Base-by-base conservation (phyloP, 1,140 invertebrate genomes). In the Drosophila bocqueti region DNA sequence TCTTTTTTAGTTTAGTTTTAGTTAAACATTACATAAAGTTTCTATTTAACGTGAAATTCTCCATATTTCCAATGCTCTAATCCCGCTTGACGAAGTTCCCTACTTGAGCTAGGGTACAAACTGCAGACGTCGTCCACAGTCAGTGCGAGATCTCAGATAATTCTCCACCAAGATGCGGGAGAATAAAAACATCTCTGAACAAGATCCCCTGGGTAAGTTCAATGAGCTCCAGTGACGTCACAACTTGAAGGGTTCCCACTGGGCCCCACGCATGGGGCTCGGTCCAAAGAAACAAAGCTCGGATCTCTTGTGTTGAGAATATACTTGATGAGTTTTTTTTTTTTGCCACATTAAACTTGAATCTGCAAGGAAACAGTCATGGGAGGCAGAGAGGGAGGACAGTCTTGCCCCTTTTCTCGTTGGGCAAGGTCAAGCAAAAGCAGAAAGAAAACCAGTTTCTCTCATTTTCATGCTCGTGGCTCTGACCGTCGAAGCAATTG, bases 161-260 rank as follows among this genome's bases (percentile, higher is more conserved):
- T 47, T 66, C 24, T 69, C 47, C 29, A 46, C 40, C 50, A 46
- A 54, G 13, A 66, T 40, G 67, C 40, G 49, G 63, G 54, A 61
- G 38, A 36, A 34, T 54, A 29, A 4, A 24, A 67, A 29, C 13
- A 52, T n/a, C 31, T 43, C 13, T 43, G 11, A 7, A 31, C 16
- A 40, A 52, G 68, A 73, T 61, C 57, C 45, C 34, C 31, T 45
- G 24, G 42, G 18, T 46, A 86, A 82, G 83, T 82, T 86, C 83
- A 85, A 82, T 74, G 65, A 43, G 74, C 83, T 76, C 55, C 38
- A 24, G 36, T 81, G 58, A 69, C 69, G 69, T 80, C 69, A 80
- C 40, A n/a, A 1, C 1, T 2, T 54, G 24, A 42, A 76, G 74
- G 55, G 76, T 24, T 21, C n/a, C 34, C 10, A 3, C 8, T 29